phyloP scores from a whole-genome alignment of 2,113 vertebrate species.

The Eulemur rufifrons region DNA sequence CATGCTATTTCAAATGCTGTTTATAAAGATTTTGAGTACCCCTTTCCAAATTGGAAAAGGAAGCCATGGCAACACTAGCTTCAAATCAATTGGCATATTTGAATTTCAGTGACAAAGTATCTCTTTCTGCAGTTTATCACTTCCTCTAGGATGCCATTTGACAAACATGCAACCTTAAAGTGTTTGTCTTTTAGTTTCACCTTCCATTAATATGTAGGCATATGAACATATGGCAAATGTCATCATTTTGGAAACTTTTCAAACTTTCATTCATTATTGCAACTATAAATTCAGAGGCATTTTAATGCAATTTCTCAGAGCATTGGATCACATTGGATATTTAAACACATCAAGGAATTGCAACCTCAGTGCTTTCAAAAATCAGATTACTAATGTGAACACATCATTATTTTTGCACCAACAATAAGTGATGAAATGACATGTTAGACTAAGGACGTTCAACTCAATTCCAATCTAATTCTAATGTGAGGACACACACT shows the following conservation, averaged over 20 bases:
- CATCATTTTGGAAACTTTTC: background rate
- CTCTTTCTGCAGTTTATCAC: background rate
- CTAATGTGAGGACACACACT: constrained; percentile 13
- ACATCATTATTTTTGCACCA: constrained; percentile 52
- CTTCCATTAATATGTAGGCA: constrained; percentile 23
- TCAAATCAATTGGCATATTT: constrained; percentile 1
- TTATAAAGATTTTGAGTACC: background rate
- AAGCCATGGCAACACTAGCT: background rate
- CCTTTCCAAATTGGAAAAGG: background rate
- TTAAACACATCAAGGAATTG: constrained; percentile 30
- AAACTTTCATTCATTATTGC: constrained; percentile 23
- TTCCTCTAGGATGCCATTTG: background rate
- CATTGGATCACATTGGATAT: background rate
- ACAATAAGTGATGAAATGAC: constrained; percentile 25
- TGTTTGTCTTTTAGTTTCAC: constrained; percentile 14
- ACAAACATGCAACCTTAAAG: background rate
- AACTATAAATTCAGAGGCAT: background rate
- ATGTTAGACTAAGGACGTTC: background rate
- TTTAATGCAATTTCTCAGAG: constrained; percentile 34
- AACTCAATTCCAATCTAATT: constrained; percentile 33
- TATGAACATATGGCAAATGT: background rate
- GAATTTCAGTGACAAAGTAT: constrained; percentile 10
- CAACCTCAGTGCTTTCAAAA: constrained; percentile 39
- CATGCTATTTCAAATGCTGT: background rate
- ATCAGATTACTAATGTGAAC: constrained; percentile 36